These are phyloP conservation scores for Halcyon senegalensis DNA, from an alignment of 2,113 vertebrate species.

Conservation along the genomic window DNA sequence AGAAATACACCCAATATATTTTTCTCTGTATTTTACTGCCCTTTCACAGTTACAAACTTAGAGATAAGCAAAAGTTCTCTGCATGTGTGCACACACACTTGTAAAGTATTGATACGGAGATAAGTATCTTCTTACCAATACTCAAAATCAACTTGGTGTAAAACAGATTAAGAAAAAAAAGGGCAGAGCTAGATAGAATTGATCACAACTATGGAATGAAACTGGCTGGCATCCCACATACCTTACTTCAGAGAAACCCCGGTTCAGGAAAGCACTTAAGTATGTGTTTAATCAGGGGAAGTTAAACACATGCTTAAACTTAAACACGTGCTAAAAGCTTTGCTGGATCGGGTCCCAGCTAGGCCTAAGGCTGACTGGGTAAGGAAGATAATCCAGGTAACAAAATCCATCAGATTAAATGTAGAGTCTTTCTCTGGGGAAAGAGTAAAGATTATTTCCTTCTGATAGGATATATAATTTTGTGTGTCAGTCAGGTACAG, in stretches of 20 bases:
- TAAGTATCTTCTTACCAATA: background rate
- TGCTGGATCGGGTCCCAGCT: conserved; percentile 55
- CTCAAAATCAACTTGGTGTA: background rate
- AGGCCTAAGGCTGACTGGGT: background rate
- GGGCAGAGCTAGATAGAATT: background rate
- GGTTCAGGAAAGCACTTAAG: conserved; percentile 49
- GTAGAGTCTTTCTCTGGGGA: conserved; percentile 6
- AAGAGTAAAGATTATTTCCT: background rate
- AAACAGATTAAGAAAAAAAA: background rate
- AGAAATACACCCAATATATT: background rate
- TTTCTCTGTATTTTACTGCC: background rate
- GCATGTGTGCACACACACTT: background rate
- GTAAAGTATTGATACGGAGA: background rate
- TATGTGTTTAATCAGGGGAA: conserved; percentile 55
- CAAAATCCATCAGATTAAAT: conserved; percentile 3
- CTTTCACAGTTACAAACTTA: background rate
- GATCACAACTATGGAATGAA: background rate
- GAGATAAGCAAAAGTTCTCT: background rate
- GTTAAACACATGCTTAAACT: conserved; percentile 64
- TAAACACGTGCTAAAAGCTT: conserved; percentile 66
- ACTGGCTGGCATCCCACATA: conserved; percentile 23
- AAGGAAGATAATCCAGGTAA: conserved; percentile 22
- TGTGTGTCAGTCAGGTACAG: background rate
- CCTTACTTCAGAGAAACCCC: conserved; percentile 31
- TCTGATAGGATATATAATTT: background rate